Evolutionary conservation across 2,113 vertebrate genomes (phyloP), one percentile per base, ranked within the genome.

Genomic region (Dromas ardeola): DNA sequence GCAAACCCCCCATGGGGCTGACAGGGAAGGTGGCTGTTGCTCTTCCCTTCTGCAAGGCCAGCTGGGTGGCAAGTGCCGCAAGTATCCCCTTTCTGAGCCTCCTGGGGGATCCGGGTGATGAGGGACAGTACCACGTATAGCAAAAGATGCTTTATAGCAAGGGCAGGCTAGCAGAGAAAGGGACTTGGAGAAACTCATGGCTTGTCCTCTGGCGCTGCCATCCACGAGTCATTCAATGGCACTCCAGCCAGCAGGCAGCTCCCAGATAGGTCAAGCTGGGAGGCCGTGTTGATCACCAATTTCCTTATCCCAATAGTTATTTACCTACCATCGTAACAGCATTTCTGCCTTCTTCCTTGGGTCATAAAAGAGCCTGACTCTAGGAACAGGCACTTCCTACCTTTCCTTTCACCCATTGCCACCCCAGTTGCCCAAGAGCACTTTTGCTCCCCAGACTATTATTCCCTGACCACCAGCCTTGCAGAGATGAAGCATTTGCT

Each of bases 151-250:
- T 50, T 36, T 55, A 81, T 65, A 52, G 9, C 3, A 6, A 52
- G 23, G 11, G 5, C 27, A 19, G 19, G 10, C 38, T 65, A 52
- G 11, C 4, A 6, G 47, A 49, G 27, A 91, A 71, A 26, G 43
- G 22, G 38, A 45, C 36, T 88, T 16, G 3, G 26, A 14, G 49
- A 59, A 85, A 30, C 23, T 70, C 10, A 0, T 16, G 40, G 5
- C 32, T 71, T 86, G 26, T 40, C 21, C 15, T 84, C 49, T 62
- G 50, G 43, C 25, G 13, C 15, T 81, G 50, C 32, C 15, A 2
- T 50, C 14, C 29, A 47, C 0, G 0, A 40, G 26, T 47, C 38
- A 20, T n/a, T 65, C 56, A 32, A 0, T 3, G 5, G 19, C 42
- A 15, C 12, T 62, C 58, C 34, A 80, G 34, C 53, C 53, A 74